phyloP scores from a whole-genome alignment of 2,888 invertebrate species.

The Aquatica leii region DNA sequence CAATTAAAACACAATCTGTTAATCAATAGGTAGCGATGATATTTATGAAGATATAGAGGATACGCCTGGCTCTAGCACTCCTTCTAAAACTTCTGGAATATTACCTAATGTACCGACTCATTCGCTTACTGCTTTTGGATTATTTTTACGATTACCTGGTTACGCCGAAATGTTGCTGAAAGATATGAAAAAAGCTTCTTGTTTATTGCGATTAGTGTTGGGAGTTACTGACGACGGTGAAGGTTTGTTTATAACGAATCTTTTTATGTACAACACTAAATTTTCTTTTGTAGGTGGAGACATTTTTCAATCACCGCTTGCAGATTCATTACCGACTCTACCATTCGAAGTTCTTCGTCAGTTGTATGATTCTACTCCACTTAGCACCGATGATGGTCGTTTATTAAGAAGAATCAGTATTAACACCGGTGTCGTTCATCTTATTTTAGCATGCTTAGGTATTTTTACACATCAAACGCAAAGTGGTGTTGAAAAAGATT shows the following conservation, averaged over 20 bases:
- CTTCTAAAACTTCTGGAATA: slow-evolving; percentile 62
- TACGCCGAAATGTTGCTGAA: slow-evolving; percentile 89
- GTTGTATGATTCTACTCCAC: slow-evolving; percentile 78
- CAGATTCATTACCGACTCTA: slow-evolving; percentile 73
- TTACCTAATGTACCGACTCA: slow-evolving; percentile 84
- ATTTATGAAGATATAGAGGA: slow-evolving; percentile 71
- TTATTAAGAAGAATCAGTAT: slow-evolving; percentile 80
- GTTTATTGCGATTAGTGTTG: slow-evolving; percentile 83
- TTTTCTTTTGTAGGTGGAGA: slow-evolving; percentile 71
- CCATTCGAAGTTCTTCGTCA: slow-evolving; percentile 83
- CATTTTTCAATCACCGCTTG: slow-evolving; percentile 74
- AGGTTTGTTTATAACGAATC: slow-evolving; percentile 68
- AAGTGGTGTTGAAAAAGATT: slow-evolving; percentile 53
- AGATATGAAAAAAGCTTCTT: slow-evolving; percentile 85
- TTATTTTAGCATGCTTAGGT: slow-evolving; percentile 86
- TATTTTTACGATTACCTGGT: slow-evolving; percentile 87
- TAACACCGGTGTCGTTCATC: slow-evolving; percentile 84
- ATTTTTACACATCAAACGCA: slow-evolving; percentile 86
- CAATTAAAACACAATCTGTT: not conserved
- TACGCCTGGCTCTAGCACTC: slow-evolving; percentile 61
- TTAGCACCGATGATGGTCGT: slow-evolving; percentile 79
- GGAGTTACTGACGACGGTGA: slow-evolving; percentile 94
- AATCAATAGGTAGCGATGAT: slow-evolving; percentile 65
- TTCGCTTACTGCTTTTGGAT: slow-evolving; percentile 88
- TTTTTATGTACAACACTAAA: not conserved